These are phyloP conservation scores for Phaetusa simplex DNA, from an alignment of 2,113 vertebrate species.

Conservation along the genomic window DNA sequence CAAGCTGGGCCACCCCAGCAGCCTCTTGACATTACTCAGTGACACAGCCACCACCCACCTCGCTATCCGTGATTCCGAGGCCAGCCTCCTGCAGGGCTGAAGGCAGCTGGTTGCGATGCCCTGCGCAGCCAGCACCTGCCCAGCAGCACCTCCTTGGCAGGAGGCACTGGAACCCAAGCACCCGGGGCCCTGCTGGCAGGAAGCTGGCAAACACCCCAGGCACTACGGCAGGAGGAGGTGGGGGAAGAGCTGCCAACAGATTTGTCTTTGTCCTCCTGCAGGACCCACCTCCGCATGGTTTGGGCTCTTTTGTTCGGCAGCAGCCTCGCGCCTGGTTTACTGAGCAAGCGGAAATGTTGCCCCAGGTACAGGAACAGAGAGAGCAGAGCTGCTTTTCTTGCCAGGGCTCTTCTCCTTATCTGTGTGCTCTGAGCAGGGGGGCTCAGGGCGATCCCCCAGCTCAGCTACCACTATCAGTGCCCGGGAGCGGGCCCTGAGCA, in stretches of 20 bases:
- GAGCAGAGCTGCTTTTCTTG: not conserved
- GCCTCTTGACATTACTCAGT: not conserved
- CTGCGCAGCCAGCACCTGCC: not conserved
- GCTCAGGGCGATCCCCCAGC: fast-evolving
- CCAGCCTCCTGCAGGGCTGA: not conserved
- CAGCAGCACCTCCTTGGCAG: not conserved
- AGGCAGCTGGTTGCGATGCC: not conserved
- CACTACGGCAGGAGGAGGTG: not conserved
- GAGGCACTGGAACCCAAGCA: not conserved
- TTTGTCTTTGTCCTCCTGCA: not conserved
- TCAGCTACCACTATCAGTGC: not conserved
- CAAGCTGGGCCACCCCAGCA: not conserved
- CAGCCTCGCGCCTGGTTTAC: not conserved
- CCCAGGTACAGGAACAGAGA: not conserved
- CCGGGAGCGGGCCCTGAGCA: not conserved
- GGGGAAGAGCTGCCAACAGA: not conserved
- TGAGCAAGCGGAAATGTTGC: not conserved
- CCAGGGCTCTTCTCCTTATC: not conserved
- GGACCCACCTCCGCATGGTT: not conserved
- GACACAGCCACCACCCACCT: not conserved
- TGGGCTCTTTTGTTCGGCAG: not conserved
- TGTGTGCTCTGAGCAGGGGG: not conserved
- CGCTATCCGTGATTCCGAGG: not conserved
- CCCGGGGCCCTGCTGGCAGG: not conserved
- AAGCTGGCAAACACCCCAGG: not conserved